Percentiles rank a stretch among this genome's conserved stretches.
These are phyloP conservation scores for Lottia scabra DNA, from an alignment of 2,888 invertebrate genomes.

Conservation along the genomic window DNA sequence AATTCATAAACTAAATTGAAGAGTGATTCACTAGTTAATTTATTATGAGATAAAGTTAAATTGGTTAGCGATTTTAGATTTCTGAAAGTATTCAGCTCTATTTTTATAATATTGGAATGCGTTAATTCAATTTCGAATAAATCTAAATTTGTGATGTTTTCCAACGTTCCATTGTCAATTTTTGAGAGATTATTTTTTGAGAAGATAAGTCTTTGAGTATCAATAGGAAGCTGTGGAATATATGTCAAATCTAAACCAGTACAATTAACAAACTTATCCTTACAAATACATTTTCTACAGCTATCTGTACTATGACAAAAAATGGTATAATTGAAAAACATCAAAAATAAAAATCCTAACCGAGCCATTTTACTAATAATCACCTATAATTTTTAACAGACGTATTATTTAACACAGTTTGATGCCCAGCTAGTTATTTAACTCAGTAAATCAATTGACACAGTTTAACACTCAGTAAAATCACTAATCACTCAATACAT, in stretches of 20 bases:
- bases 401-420: no score
- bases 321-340: no score
- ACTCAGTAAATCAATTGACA: no score
- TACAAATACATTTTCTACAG: neutral
- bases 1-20: no score
- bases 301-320: no score
- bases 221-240: neutral
- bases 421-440: no score
- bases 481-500: no score
- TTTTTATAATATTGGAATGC: neutral
- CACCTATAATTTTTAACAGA: no score
- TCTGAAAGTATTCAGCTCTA: neutral
- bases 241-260: neutral
- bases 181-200: neutral
- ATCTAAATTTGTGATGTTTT: neutral
- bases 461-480: no score
- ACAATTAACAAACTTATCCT: neutral
- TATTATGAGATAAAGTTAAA: neutral
- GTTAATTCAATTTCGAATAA: neutral
- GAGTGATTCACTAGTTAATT: neutral
- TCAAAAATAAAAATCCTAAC: no score
- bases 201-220: neutral
- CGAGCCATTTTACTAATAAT: no score
- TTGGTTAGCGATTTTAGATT: neutral
- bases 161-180: neutral